Conservation (phyloP, 2,113 vertebrate species). For the Oxyura jamaicensis region DNA sequence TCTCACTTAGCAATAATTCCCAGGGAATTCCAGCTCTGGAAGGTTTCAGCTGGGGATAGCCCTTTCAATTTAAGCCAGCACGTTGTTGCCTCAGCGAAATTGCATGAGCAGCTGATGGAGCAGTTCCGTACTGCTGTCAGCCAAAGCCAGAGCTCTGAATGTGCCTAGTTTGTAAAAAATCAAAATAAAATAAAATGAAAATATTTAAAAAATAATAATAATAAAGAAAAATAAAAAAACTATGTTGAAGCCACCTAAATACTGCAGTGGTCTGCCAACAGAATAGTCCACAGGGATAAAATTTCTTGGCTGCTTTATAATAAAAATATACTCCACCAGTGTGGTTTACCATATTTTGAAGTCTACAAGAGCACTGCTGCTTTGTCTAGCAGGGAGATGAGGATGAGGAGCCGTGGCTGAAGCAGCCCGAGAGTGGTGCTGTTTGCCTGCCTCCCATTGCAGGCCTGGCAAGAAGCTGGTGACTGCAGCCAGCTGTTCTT, state of each 20-base stretch:
- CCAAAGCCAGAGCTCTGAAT: neutral
- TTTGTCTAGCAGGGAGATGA: neutral
- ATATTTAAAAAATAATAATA: no score
- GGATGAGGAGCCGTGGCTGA: fast-evolving
- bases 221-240: neutral
- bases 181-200: no score
- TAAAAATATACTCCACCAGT: neutral
- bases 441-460: neutral
- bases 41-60: neutral
- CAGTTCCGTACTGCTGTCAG: neutral
- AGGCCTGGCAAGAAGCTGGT: neutral
- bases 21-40: neutral
- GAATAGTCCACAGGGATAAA: neutral
- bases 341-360: neutral
- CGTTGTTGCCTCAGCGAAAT: neutral
- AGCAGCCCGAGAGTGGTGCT: neutral
- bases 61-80: neutral
- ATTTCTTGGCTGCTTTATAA: neutral
- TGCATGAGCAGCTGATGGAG: neutral
- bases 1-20: neutral
- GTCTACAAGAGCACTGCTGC: neutral
- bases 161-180: neutral
- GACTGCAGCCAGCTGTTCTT: neutral
- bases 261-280: neutral
- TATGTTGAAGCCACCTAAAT: neutral